A percentile compares a stretch with the other conserved stretches of the same genome.
These are phyloP conservation scores for Oncorhynchus kisutch DNA, from an alignment of 2,113 vertebrate genomes.

Conservation along the genomic window DNA sequence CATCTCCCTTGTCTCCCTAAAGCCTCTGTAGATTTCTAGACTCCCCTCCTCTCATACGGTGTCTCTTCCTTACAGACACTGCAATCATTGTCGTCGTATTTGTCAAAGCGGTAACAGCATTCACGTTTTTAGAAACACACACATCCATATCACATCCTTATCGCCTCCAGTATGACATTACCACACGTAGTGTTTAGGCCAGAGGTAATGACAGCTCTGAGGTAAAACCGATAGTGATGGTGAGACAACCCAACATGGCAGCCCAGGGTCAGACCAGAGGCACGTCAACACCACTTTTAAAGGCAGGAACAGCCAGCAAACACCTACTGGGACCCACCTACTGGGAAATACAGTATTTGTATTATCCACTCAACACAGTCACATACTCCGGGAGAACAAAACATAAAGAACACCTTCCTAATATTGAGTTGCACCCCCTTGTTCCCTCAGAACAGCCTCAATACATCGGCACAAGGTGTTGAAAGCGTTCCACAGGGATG, in stretches of 20 bases:
- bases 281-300: slow-evolving; percentile 60
- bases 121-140: slow-evolving; percentile 63
- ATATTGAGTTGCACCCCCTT: not conserved
- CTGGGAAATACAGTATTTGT: not conserved
- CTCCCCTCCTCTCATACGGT: slow-evolving; percentile 54
- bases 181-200: slow-evolving; percentile 58
- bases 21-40: slow-evolving; percentile 56
- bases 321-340: not conserved
- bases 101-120: slow-evolving; percentile 44
- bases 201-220: slow-evolving; percentile 65
- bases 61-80: slow-evolving; percentile 54
- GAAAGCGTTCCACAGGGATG: too few species aligned
- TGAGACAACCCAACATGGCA: slow-evolving; percentile 38
- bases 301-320: slow-evolving; percentile 33
- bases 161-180: slow-evolving; percentile 61
- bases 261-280: slow-evolving; percentile 60
- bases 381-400: not conserved
- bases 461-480: too few species aligned
- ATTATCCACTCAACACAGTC: not conserved
- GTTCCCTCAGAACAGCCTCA: too few species aligned
- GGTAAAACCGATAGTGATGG: slow-evolving; percentile 65
- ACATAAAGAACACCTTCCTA: too few species aligned
- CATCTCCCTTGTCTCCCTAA: slow-evolving; percentile 26
- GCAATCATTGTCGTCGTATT: slow-evolving; percentile 65
- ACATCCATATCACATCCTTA: slow-evolving; percentile 70